These are phyloP conservation scores for Mesoligia furuncula DNA, from an alignment of 2,888 invertebrate genomes.

Conservation along the genomic window DNA sequence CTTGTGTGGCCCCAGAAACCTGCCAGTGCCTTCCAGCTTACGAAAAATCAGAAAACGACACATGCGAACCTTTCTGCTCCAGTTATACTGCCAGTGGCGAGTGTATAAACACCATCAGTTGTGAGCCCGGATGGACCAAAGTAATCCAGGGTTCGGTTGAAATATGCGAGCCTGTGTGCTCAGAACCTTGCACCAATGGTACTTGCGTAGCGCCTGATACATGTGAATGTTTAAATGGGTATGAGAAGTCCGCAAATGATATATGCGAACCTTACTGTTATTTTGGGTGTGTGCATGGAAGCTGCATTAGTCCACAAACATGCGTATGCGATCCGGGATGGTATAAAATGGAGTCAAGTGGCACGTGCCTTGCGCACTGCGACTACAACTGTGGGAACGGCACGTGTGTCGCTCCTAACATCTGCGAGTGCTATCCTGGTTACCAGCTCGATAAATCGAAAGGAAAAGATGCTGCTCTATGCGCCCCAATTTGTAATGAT, in stretches of 20 bases:
- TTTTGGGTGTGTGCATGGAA: slow-evolving; percentile 60
- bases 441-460: slow-evolving; percentile 43
- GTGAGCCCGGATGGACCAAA: slow-evolving; percentile 56
- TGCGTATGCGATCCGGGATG: slow-evolving; percentile 67
- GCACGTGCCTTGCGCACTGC: slow-evolving; percentile 64
- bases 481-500: slow-evolving; percentile 59
- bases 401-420: slow-evolving; percentile 66
- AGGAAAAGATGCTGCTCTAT: slow-evolving; percentile 21
- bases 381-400: slow-evolving; percentile 67
- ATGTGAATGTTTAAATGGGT: slow-evolving; percentile 67
- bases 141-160: slow-evolving; percentile 31
- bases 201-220: slow-evolving; percentile 68
- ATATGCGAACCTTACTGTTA: slow-evolving; percentile 64
- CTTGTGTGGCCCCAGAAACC: slow-evolving; percentile 54
- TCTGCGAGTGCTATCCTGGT: slow-evolving; percentile 66
- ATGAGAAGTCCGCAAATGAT: slow-evolving; percentile 25
- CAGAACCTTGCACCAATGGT: slow-evolving; percentile 63
- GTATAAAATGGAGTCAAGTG: slow-evolving; percentile 56
- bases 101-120: slow-evolving; percentile 43
- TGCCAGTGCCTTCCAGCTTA: slow-evolving; percentile 56
- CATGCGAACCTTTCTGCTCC: slow-evolving; percentile 46
- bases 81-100: slow-evolving; percentile 51
- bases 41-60: slow-evolving; percentile 25
- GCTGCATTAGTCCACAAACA: slow-evolving; percentile 62
- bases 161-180: slow-evolving; percentile 67